Base-by-base conservation (phyloP, 2,888 invertebrate species). In the Cacoxenus indagator region DNA sequence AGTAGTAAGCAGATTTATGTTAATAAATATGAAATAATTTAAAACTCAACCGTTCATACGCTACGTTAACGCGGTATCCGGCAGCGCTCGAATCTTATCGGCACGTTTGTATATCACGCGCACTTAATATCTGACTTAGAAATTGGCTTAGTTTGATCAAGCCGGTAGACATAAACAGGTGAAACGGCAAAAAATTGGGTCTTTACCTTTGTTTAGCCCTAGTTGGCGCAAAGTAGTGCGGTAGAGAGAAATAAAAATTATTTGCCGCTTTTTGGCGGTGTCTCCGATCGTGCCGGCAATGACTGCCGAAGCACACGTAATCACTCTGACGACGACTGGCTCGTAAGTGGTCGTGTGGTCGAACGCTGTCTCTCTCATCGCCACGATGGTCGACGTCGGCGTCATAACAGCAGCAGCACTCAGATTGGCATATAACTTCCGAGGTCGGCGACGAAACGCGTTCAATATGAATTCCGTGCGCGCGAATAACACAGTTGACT, bases 371-470 rank as follows among this genome's bases (percentile, higher is more conserved):
- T 59, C 62, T 24, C 48, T 37, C 48, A 48, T 48, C 51, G 22
- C 46, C 62, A 43, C 48, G 48, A 48, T 8, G 9, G 31, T 9
- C 8, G 11, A 14, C 19, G n/a, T 11, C 48, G 48, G 19, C 48
- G 17, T 14, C 6, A 26, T n/a, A 24, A 24, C 48, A 22, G 65
- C 61, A 76, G 71, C 82, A 85, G 84, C 78, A n/a, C n/a, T n/a
- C n/a, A n/a, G n/a, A n/a, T n/a, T n/a, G n/a, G 83, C 81, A 84
- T 85, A 86, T 87, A 87, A 85, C 84, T 85, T 74, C 81, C 83
- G 82, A 83, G 81, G 85, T 83, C 79, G 84, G 57, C 68, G 68
- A 76, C 77, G 76, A 84, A 85, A 81, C 81, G 75, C 75, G 76
- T 78, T 87, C 84, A 87, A 82, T 85, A 81, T 84, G 78, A 78